phyloP scores from a whole-genome alignment of 2,797 vertebrate genomes.

The Macroramphosus scolopax region DNA sequence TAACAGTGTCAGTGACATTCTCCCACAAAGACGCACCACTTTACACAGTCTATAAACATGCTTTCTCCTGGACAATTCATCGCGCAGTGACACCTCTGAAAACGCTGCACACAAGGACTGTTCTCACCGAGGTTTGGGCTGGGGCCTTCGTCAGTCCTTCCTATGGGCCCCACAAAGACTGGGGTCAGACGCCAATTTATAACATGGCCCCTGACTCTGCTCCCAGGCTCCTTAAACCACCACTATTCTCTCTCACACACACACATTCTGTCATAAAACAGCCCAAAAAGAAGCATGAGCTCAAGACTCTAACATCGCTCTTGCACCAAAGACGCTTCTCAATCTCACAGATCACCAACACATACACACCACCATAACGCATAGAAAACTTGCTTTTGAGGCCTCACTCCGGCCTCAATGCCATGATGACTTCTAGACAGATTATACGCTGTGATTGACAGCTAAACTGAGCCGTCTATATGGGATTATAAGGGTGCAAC shows the following conservation, averaged over 20 bases:
- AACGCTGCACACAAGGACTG: constrained; percentile 70
- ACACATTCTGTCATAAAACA: not conserved
- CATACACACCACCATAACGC: not conserved
- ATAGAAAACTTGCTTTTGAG: constrained; percentile 3
- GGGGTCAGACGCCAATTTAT: constrained; percentile 82
- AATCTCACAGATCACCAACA: not conserved
- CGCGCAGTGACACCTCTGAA: constrained; percentile 79
- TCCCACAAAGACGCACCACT: constrained; percentile 90
- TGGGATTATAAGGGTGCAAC: constrained; percentile 69
- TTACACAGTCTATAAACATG: constrained; percentile 94
- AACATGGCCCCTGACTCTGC: constrained; percentile 69
- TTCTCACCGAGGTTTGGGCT: constrained; percentile 68
- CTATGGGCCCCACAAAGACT: constrained; percentile 75
- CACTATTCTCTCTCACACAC: constrained; percentile 36
- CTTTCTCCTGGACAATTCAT: constrained; percentile 85
- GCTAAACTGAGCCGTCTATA: constrained; percentile 53
- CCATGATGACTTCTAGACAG: constrained; percentile 21
- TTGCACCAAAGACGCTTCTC: not conserved
- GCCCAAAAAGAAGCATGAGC: not conserved
- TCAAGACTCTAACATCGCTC: not conserved
- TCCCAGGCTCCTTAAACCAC: constrained; percentile 73
- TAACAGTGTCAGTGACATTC: constrained; percentile 88
- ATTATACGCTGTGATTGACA: constrained; percentile 69
- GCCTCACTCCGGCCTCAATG: constrained; percentile 15
- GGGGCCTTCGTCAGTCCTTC: constrained; percentile 67